phyloP scores from a whole-genome alignment of 2,888 invertebrate species.

The Aleiodes alternator region DNA sequence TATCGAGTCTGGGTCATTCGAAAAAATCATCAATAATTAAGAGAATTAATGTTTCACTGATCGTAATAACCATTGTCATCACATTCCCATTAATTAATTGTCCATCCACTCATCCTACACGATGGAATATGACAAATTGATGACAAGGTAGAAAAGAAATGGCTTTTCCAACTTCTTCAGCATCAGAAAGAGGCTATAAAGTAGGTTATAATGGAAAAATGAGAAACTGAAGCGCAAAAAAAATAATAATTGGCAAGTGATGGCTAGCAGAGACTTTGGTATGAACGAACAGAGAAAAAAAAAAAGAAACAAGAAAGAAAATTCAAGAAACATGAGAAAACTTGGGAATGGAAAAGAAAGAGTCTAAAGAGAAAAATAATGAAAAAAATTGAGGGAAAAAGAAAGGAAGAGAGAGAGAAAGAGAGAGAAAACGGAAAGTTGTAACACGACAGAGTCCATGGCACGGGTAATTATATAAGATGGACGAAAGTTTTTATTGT shows the following conservation, averaged over 20 bases:
- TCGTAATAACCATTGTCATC: too few species aligned
- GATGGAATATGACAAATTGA: neutral
- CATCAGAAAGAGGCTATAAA: neutral
- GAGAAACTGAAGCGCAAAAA: constrained; percentile 15
- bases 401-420: constrained; percentile 1
- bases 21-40: too few species aligned
- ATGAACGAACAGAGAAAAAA: constrained; percentile 5
- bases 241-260: constrained; percentile 31
- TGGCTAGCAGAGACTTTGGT: constrained; percentile 35
- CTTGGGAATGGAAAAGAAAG: constrained; percentile 1
- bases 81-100: too few species aligned
- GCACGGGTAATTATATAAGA: constrained; percentile 52
- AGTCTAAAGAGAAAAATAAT: neutral
- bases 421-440: constrained; percentile 42
- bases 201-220: constrained; percentile 4
- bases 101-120: too few species aligned
- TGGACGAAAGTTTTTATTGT: constrained; percentile 55
- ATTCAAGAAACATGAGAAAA: constrained; percentile 33
- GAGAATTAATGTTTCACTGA: too few species aligned
- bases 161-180: neutral
- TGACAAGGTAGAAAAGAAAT: neutral
- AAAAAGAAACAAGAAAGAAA: neutral
- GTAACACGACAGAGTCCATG: constrained; percentile 49
- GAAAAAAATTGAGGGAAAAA: too few species aligned
- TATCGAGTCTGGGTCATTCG: too few species aligned